phyloP scores from a whole-genome alignment of 2,797 vertebrate genomes.

The Taeniopygia guttata region DNA sequence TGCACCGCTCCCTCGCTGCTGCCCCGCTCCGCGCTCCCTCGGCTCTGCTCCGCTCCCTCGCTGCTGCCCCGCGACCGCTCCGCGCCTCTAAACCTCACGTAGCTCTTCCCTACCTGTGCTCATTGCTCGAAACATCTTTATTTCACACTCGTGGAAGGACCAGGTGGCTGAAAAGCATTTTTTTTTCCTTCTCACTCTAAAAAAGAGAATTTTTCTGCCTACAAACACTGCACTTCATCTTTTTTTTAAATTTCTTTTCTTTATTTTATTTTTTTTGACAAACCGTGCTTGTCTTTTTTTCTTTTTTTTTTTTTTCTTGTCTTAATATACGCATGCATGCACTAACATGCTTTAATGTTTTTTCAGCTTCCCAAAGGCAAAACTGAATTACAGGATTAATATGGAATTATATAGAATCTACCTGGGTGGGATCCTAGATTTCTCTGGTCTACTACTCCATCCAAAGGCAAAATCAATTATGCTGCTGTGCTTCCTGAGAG shows the following conservation, averaged over 20 bases:
- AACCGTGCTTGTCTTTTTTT: not conserved
- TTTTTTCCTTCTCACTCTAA: not conserved
- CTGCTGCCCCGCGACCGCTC: not conserved
- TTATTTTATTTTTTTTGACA: not conserved
- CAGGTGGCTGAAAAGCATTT: not conserved
- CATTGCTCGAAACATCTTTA: fast-evolving
- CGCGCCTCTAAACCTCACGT: fast-evolving
- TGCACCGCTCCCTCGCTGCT: not conserved
- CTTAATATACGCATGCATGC: fast-evolving
- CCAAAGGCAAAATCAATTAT: not conserved
- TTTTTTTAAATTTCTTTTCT: too few species aligned
- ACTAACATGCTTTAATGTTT: not conserved
- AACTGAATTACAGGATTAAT: not conserved
- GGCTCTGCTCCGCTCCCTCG: not conserved
- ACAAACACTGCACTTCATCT: not conserved
- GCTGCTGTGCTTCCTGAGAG: not conserved
- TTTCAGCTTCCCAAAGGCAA: not conserved
- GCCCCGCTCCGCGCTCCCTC: too few species aligned
- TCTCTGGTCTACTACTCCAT: fast-evolving
- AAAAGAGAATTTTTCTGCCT: not conserved
- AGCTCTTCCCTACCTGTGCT: fast-evolving
- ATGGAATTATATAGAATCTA: not conserved
- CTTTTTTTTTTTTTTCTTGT: too few species aligned
- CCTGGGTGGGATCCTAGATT: not conserved
- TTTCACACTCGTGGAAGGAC: not conserved